Evolutionary conservation across 2,888 invertebrate genomes (phyloP).

Genomic region (Norana najaformis): DNA sequence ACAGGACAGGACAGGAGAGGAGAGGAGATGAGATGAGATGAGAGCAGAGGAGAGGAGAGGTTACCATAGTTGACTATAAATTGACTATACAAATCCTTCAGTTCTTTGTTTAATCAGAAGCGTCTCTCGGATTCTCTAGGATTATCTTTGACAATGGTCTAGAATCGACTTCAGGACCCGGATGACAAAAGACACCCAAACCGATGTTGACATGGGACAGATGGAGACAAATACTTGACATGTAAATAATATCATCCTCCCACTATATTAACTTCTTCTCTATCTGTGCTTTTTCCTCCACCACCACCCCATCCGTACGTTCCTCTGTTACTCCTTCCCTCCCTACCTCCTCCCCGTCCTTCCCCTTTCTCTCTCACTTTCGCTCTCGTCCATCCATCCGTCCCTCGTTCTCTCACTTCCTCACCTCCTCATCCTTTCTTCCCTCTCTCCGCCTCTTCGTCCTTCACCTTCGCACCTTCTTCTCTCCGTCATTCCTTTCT

Average conservation of each 20-base stretch:
- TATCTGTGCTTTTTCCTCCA: not conserved
- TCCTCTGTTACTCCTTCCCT: not conserved
- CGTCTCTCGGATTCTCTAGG: not conserved
- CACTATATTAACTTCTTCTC: too few relatives aligned
- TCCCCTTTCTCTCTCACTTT: not conserved
- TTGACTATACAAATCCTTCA: not conserved
- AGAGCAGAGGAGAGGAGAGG: not conserved
- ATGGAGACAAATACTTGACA: not conserved
- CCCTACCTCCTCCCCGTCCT: not conserved
- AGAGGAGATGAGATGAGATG: not conserved
- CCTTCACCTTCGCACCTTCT: too few relatives aligned
- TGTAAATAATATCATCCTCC: too few relatives aligned
- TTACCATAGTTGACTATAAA: not conserved
- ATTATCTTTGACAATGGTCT: not conserved
- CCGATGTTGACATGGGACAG: not conserved
- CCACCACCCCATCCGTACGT: not conserved
- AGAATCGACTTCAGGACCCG: not conserved
- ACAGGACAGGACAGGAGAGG: not conserved
- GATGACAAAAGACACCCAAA: not conserved
- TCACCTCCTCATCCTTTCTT: too few relatives aligned
- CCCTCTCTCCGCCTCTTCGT: too few relatives aligned
- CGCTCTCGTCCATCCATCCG: not conserved
- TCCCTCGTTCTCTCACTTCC: not conserved
- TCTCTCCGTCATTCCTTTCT: not conserved
- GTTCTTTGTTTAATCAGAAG: not conserved